Conservation (phyloP, 37 sponge, comb jelly and placozoan species). For the Oopsacas minuta region DNA sequence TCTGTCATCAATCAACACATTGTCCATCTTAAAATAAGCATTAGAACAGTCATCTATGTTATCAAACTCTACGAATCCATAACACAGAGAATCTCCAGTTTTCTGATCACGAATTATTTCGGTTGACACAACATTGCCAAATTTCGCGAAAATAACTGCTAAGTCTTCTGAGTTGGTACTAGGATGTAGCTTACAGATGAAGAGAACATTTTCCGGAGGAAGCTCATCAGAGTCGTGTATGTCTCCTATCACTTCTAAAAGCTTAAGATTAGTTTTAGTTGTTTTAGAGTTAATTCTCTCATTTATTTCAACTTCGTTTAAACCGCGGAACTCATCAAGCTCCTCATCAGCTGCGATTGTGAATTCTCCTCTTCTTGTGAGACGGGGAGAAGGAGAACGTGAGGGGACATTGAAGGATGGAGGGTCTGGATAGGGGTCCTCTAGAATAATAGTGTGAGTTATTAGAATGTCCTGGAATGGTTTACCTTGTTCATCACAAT, state of each 20-base stretch:
- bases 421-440: conserved; percentile 84
- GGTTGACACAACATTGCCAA: conserved; percentile 80
- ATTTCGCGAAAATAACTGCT: conserved; percentile 92
- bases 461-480: conserved; percentile 89
- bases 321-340: conserved; percentile 70
- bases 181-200: conserved; percentile 95
- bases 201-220: conserved; percentile 93
- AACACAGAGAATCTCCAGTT: conserved; percentile 88
- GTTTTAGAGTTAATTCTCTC: conserved; percentile 46
- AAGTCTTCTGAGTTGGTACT: conserved; percentile 87
- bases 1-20: conserved; percentile 92
- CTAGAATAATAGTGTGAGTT: conserved; percentile 83
- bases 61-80: conserved; percentile 95
- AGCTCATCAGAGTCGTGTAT: conserved; percentile 93
- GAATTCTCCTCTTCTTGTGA: conserved; percentile 28
- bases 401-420: conserved; percentile 41
- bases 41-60: conserved; percentile 81
- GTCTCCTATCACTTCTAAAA: conserved; percentile 92
- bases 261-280: conserved; percentile 72
- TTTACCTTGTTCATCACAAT: conserved; percentile 68
- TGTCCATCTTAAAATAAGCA: conserved; percentile 99
- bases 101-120: conserved; percentile 94
- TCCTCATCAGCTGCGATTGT: conserved; percentile 82
- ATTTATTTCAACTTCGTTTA: conserved; percentile 57
- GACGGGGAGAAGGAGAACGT: conserved; percentile 70